Percentiles rank a stretch among this genome's conserved stretches.
These are phyloP conservation scores for Stenchaetothrips biformis DNA, from an alignment of 2,888 invertebrate genomes.

Conservation along the genomic window DNA sequence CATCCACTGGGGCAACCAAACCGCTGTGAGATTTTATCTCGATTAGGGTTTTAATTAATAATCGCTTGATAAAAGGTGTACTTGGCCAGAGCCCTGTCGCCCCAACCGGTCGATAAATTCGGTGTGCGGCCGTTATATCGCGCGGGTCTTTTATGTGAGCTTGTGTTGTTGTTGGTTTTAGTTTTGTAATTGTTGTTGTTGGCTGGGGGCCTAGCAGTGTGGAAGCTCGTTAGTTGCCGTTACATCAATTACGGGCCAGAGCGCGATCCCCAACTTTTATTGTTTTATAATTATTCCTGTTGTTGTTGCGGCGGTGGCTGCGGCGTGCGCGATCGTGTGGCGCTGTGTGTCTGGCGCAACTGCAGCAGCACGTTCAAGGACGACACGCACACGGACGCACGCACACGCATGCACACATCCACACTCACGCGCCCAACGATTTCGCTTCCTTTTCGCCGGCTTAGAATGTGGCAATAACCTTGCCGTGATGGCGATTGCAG, in stretches of 20 bases:
- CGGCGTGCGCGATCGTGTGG: neutral
- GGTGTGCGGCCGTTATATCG: too few species aligned
- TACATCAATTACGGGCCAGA: neutral
- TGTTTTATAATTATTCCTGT: neutral
- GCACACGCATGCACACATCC: too few species aligned
- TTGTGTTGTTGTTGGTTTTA: neutral
- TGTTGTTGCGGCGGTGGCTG: neutral
- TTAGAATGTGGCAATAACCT: neutral
- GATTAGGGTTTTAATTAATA: too few species aligned
- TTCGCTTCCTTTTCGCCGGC: neutral
- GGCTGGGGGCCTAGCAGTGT: neutral
- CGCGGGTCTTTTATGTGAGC: too few species aligned
- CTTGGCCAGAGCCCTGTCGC: too few species aligned
- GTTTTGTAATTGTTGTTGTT: too few species aligned
- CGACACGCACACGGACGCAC: too few species aligned
- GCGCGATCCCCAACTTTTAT: neutral
- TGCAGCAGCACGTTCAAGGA: neutral
- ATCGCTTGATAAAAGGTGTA: too few species aligned
- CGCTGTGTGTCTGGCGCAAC: too few species aligned
- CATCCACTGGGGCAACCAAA: too few species aligned
- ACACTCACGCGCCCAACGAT: neutral
- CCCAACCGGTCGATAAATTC: too few species aligned
- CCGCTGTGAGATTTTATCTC: too few species aligned
- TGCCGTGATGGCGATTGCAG: neutral
- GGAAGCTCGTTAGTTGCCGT: slow-evolving; percentile 5